Conservation (phyloP, 2,113 vertebrate species). For the Morone saxatilis region DNA sequence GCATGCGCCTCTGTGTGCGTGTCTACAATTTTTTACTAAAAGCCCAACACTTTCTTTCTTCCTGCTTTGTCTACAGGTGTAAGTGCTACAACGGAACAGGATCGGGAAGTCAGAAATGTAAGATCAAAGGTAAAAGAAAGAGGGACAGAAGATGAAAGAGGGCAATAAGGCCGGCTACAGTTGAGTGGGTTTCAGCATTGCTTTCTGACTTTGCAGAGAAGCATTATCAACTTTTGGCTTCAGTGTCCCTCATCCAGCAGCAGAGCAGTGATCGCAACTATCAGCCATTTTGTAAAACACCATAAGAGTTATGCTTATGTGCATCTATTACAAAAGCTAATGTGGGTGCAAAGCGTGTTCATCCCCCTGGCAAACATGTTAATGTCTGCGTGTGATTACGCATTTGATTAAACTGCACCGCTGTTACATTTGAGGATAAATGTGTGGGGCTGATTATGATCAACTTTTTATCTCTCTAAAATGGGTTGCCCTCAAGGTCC, state of each 20-base stretch:
- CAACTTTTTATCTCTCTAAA: slow-evolving; percentile 50
- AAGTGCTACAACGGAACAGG: slow-evolving; percentile 53
- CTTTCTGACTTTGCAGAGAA: slow-evolving; percentile 28
- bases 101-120: slow-evolving; percentile 48
- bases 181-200: slow-evolving; percentile 33
- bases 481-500: slow-evolving; percentile 27
- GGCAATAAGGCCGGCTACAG: slow-evolving; percentile 30
- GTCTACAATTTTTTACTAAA: slow-evolving; percentile 49
- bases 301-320: slow-evolving; percentile 30
- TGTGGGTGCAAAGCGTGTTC: slow-evolving; percentile 22
- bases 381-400: slow-evolving; percentile 36
- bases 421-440: slow-evolving; percentile 53
- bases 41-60: slow-evolving; percentile 48
- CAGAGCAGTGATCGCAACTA: slow-evolving; percentile 20
- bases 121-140: slow-evolving; percentile 73
- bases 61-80: slow-evolving; percentile 62
- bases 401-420: slow-evolving; percentile 44
- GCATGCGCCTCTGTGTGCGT: not conserved
- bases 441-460: slow-evolving; percentile 22
- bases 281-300: slow-evolving; percentile 33
- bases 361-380: slow-evolving; percentile 28
- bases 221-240: slow-evolving; percentile 39
- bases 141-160: slow-evolving; percentile 71
- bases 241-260: slow-evolving; percentile 27
- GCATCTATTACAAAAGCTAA: slow-evolving; percentile 19